Conservation (phyloP, 2,113 vertebrate genomes). For the Protobothrops flavoviridis region DNA sequence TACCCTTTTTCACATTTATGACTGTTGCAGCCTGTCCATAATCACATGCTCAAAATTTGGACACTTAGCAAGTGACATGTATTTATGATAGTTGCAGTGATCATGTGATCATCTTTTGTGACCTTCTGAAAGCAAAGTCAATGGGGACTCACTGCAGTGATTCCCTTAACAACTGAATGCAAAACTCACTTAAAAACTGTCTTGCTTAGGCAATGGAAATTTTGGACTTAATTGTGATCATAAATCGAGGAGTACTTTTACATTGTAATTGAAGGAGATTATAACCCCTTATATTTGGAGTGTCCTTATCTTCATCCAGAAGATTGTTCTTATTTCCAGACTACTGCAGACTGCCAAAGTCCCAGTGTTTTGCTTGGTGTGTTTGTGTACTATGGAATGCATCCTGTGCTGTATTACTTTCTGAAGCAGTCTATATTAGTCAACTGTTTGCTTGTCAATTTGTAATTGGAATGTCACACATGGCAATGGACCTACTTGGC, state of each 20-base stretch:
- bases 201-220: background rate
- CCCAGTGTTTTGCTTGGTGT: background rate
- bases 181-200: background rate
- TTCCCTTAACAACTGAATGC: background rate
- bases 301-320: background rate
- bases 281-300: background rate
- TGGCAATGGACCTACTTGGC: background rate
- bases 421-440: background rate
- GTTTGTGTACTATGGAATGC: background rate
- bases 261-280: background rate
- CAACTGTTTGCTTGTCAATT: background rate
- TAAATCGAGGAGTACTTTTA: background rate
- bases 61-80: background rate
- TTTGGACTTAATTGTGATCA: background rate
- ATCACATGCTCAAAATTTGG: background rate
- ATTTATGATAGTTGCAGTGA: background rate
- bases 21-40: background rate
- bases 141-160: background rate
- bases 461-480: background rate
- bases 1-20: background rate
- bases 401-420: background rate
- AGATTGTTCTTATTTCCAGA: background rate
- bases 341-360: background rate
- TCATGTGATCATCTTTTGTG: background rate
- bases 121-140: background rate